Evolutionary conservation across 92 coral and sea anemone species (phyloP).

Genomic region (Parazoanthus swiftii): DNA sequence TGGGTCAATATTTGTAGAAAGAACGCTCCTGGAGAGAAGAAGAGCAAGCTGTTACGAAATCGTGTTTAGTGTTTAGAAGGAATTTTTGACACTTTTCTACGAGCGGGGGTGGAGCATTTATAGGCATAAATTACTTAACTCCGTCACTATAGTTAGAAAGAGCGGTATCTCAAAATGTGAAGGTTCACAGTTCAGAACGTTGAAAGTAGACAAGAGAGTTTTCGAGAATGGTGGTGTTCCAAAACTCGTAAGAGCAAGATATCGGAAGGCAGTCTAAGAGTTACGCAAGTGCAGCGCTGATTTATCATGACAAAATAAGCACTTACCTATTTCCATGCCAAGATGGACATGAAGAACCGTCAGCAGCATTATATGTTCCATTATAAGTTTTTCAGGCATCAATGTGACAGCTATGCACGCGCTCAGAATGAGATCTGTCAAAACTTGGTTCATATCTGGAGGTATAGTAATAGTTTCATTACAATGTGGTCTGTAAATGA

Average conservation of each 20-base stretch:
- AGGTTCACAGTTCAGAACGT: neutral
- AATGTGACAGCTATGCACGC: conserved; percentile 81
- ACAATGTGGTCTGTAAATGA: neutral
- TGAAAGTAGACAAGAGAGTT: neutral
- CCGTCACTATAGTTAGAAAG: neutral
- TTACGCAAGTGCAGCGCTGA: neutral
- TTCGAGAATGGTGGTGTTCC: neutral
- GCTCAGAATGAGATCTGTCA: conserved; percentile 70
- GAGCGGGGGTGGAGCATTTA: no score
- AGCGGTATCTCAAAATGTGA: neutral
- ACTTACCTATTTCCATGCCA: conserved; percentile 93
- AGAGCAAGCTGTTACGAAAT: neutral
- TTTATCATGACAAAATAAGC: neutral
- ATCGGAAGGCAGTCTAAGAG: neutral
- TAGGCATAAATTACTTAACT: no score
- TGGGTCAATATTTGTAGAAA: conserved; percentile 73
- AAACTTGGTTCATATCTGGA: conserved; percentile 84
- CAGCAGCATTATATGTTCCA: conserved; percentile 87
- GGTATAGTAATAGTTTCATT: neutral
- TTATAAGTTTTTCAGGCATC: conserved; percentile 90
- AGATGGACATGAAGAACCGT: conserved; percentile 75
- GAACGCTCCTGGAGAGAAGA: conserved; percentile 68
- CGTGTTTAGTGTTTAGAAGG: no score
- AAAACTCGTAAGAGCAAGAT: neutral
- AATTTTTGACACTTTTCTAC: no score